These are phyloP conservation scores for Oreochromis aureus DNA, from an alignment of 2,113 vertebrate species.

Conservation along the genomic window DNA sequence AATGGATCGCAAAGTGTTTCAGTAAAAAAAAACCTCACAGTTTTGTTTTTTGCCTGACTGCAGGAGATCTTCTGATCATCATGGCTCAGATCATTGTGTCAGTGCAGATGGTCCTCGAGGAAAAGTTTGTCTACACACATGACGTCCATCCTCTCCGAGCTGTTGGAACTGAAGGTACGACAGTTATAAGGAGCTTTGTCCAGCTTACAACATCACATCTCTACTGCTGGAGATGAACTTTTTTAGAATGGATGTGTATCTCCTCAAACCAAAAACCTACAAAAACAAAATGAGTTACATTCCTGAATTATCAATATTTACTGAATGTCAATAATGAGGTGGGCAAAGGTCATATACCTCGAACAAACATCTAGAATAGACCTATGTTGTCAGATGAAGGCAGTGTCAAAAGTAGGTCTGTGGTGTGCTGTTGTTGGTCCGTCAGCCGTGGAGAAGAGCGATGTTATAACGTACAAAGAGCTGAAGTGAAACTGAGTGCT, in stretches of 20 bases:
- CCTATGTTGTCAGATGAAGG: neutral
- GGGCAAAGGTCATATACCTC: neutral
- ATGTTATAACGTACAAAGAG: neutral
- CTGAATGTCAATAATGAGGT: neutral
- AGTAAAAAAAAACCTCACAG: neutral
- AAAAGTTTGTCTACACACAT: conserved; percentile 91
- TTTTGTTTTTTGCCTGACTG: neutral
- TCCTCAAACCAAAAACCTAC: neutral
- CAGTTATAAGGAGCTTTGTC: neutral
- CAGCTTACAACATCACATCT: neutral
- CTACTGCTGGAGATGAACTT: neutral
- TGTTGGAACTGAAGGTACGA: conserved; percentile 86
- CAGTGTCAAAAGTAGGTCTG: neutral
- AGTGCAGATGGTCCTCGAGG: conserved; percentile 95
- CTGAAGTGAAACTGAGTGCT: neutral
- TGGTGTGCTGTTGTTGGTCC: neutral
- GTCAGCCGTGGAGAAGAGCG: neutral
- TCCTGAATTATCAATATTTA: neutral
- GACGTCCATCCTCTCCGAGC: conserved; percentile 87
- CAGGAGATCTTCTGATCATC: conserved; percentile 91
- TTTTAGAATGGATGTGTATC: neutral
- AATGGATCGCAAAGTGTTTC: neutral
- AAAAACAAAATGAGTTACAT: neutral
- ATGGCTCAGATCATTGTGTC: conserved; percentile 87
- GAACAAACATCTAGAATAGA: neutral